phyloP scores from a whole-genome alignment of 2,797 vertebrate genomes.

The Calcarius lapponicus region DNA sequence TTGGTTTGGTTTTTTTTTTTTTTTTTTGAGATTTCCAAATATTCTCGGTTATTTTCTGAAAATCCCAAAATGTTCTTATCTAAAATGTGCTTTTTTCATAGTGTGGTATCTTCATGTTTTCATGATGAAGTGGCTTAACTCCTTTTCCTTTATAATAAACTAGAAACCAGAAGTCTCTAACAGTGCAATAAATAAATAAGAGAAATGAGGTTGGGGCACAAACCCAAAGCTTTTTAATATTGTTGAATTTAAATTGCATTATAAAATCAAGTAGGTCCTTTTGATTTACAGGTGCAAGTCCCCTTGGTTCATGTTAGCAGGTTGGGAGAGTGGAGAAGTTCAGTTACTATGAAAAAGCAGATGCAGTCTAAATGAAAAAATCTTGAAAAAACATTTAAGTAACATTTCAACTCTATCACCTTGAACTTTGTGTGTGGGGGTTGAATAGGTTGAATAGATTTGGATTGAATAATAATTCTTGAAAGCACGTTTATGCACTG shows the following conservation, averaged over 20 bases:
- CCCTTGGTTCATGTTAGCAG: neutral
- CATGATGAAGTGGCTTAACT: neutral
- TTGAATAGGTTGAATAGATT: neutral
- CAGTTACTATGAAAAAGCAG: neutral
- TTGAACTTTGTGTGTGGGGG: neutral
- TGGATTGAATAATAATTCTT: neutral
- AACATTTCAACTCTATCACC: neutral
- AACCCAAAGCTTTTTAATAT: neutral
- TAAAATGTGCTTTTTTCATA: neutral
- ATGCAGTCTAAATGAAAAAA: neutral
- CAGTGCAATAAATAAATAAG: neutral
- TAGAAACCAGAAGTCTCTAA: neutral
- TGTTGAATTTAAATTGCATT: neutral
- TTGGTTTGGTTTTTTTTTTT: neutral
- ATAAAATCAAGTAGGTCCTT: neutral
- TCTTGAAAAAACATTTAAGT: neutral
- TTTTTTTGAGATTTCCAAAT: neutral
- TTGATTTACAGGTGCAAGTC: neutral
- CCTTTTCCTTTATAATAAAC: neutral
- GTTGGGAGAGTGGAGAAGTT: neutral
- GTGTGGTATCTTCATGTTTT: neutral
- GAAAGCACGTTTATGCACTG: neutral
- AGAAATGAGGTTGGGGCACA: neutral
- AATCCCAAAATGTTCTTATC: neutral
- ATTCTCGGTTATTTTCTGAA: neutral